Evolutionary conservation across 2,888 invertebrate genomes (phyloP), one percentile per base, ranked within the genome.

Genomic region (Rhagophthalmus giganteus): DNA sequence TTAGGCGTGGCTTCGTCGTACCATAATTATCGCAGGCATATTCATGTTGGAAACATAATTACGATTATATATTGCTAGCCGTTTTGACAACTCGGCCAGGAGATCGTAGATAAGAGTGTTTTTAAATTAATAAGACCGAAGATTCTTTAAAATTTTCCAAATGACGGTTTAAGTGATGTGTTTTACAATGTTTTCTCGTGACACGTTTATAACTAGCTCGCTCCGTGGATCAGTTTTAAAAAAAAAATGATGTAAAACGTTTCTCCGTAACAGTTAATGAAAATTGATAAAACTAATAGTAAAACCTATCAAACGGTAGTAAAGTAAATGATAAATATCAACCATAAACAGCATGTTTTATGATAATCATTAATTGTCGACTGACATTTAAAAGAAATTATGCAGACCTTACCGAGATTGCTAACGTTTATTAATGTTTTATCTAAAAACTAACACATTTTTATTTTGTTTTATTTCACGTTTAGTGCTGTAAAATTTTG

Each of bases 91-190:
- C 15, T 27, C 16, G 1, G 30, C 13, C 27, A 8, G 15, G 25
- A 13, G 14, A 11, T 16, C 11, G 13, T 2, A 25, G 28, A 27
- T 31, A 32, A 33, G 25, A 26, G 15, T 15, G 27, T 44, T 35
- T 45, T 45, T 37, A 45, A 45, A 37, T 45, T 45, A 45, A 37
- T 37, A 37, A 45, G 30, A 45, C 24, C 7, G 9, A 13, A 20
- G n/a, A 13, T 24, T 26, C 28, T 34, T 27, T 11, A 11, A n/a
- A 11, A 10, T 25, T 31, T 31, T 9, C 27, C n/a, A 9, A 27
- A n/a, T 27, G 10, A 27, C 10, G n/a, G 10, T 27, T 9, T 27
- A n/a, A 6, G 27, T 27, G 2, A 10, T 27, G n/a, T 27, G 2
- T 27, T 27, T 27, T 27, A 9, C 8, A 2, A 7, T 9, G 8